Evolutionary conservation across 1,140 invertebrate species (phyloP), one percentile per base, ranked within the genome.

Genomic region (Drosophila pallidifrons): DNA sequence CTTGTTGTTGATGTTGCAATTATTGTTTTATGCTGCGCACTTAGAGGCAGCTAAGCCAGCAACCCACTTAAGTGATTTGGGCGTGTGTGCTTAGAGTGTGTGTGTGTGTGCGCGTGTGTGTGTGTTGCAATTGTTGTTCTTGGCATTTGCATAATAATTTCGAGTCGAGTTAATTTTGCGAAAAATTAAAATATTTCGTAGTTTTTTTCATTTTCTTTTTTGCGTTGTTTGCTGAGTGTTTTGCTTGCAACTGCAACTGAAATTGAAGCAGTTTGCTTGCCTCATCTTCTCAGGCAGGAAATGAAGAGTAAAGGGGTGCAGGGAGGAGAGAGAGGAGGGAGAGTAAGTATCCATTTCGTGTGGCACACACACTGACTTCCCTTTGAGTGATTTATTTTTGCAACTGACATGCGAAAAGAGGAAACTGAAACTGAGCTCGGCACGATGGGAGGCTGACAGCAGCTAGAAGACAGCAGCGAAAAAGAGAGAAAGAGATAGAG

Each of bases 1-100:
- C 28, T 52, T 72, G 72, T 76, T 79, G 77, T 79, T 88, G 85
- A 88, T 88, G 83, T 89, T 88, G 83, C 83, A 88, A 88, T 88
- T 88, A 88, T 88, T 88, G 83, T 83, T 88, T 88, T 88, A 88
- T 88, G 74, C 69, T 58, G 25, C 35, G 67, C 66, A 47, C 55
- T 75, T 66, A 63, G 77, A 45, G 63, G 45, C 61, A 71, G 73
- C 77, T 78, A 67, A 76, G 78, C 60, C 75, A 51, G 1, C 25
- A 43, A 45, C 43, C 64, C 54, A 70, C 65, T 80, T 78, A 78
- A 80, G 66, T 74, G 77, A 72, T 71, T 76, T 54, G 45, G 15
- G 41, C 65, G 70, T 57, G 46, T 54, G 43, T 47, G 32, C 35
- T 38, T 1, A 32, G 35, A 57, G 11, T 57, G 43, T 54, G 55